Conservation (phyloP, 2,888 invertebrate species). For the Cactoblastis cactorum region DNA sequence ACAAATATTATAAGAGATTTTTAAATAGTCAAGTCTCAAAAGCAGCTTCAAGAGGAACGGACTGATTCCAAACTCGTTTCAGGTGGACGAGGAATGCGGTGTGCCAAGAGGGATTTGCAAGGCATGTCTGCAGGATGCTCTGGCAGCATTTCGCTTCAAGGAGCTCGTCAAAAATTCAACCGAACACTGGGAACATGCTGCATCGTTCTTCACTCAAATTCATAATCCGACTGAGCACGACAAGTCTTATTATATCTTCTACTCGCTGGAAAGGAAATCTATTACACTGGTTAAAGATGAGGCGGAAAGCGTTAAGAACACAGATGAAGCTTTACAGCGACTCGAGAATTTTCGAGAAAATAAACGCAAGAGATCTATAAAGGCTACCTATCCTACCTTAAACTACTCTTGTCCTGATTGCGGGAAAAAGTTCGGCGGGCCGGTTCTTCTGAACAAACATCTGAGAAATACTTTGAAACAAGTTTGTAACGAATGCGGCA, state of each 20-base stretch:
- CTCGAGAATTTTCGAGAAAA: constrained; percentile 27
- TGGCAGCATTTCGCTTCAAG: constrained; percentile 44
- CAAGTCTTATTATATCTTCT: constrained; percentile 43
- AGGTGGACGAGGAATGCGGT: constrained; percentile 52
- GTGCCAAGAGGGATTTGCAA: constrained; percentile 55
- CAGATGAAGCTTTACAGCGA: constrained; percentile 29
- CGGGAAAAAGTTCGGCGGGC: constrained; percentile 37
- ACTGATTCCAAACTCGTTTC: constrained; percentile 67
- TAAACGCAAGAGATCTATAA: constrained; percentile 10
- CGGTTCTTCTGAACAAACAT: constrained; percentile 46
- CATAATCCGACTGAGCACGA: constrained; percentile 31
- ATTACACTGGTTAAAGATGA: constrained; percentile 34
- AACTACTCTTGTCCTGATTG: constrained; percentile 44
- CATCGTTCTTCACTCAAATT: constrained; percentile 31
- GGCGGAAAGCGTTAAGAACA: constrained; percentile 22
- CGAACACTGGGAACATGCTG: constrained; percentile 42
- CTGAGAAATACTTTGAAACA: constrained; percentile 41
- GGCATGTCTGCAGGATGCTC: constrained; percentile 42
- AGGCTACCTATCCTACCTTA: neutral
- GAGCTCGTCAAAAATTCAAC: constrained; percentile 43
- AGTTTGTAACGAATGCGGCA: constrained; percentile 44
- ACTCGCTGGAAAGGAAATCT: constrained; percentile 27
- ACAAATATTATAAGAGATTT: neutral
- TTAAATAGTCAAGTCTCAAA: neutral
- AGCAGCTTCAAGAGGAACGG: constrained; percentile 35